Base-by-base conservation (phyloP, 1,140 invertebrate species). In the Ptiloglossa arizonensis region DNA sequence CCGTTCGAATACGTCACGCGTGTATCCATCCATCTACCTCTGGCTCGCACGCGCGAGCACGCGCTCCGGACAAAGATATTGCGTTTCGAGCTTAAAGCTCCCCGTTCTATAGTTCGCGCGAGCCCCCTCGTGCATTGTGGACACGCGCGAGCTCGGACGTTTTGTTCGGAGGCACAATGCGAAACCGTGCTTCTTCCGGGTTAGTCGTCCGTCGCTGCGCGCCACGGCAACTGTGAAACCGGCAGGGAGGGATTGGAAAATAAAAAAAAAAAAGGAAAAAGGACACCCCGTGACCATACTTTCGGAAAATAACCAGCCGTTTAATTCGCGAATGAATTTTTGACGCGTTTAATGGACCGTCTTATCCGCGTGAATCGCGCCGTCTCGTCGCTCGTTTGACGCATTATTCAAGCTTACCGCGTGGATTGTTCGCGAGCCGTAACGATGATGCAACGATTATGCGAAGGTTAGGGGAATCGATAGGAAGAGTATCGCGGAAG, bases 151-250 rank as follows among this genome's bases (percentile, higher is more conserved):
- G 54, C 63, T 60, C 50, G 79, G 63, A 71, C 63, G 72, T 86
- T 83, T 82, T 83, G 67, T 85, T 66, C 75, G 56, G 44, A 52
- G 60, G 76, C 54, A 85, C 76, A 81, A 86, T 76, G 60, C 57
- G 71, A 41, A 77, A 80, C 60, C 71, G 38, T 63, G 66, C 68
- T 64, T 56, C 57, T 84, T 84, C 69, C 69, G 82, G 50, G 52
- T 64, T 67, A 48, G 56, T 77, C 64, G 80, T 19, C 50, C 41
- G 50, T 74, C 59, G 56, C 15, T 22, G 32, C 24, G 35, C 22
- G 44, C 15, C 19, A 50, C 48, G 6, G 5, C n/a, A n/a, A 4
- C 17, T 6, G 29, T 17, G 59, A 22, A 72, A 79, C 79, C 29
- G 22, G 0, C 38, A 38, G 48, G 38, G 24, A 5, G 70, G 48